Evolutionary conservation across 2,113 vertebrate species (phyloP).

Genomic region (Ascaphus truei): DNA sequence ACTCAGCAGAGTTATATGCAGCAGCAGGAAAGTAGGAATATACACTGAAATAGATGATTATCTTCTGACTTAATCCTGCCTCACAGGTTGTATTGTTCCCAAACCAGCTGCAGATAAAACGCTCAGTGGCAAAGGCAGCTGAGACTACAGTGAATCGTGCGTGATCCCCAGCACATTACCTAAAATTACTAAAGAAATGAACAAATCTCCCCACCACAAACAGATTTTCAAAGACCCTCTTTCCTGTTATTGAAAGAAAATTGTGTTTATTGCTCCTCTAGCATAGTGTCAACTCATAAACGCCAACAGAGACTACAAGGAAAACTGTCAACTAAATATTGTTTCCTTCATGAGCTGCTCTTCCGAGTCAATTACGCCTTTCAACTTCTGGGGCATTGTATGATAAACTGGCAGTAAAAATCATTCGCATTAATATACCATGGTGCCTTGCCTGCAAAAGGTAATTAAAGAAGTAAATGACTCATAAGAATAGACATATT

Average conservation of each 20-base stretch:
- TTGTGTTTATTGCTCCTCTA: constrained; percentile 94
- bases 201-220: constrained; percentile 69
- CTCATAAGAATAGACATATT: constrained; percentile 99
- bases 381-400: constrained; percentile 93
- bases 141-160: constrained; percentile 59
- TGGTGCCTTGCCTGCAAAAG: constrained; percentile 99
- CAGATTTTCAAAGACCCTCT: constrained; percentile 72
- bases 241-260: constrained; percentile 88
- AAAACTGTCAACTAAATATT: constrained; percentile 98
- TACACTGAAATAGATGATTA: no score
- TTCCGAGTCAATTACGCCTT: constrained; percentile 99
- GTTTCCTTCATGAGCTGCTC: constrained; percentile 93
- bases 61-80: neutral
- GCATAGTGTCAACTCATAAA: constrained; percentile 97
- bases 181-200: constrained; percentile 75
- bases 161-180: constrained; percentile 69
- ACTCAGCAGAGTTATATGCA: no score
- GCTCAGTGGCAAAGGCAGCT: constrained; percentile 65
- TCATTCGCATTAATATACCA: constrained; percentile 99
- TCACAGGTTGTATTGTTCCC: constrained; percentile 45
- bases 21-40: no score
- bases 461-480: constrained; percentile 99
- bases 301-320: constrained; percentile 90
- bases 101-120: constrained; percentile 67
- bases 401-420: constrained; percentile 99